Conservation (phyloP, 1,140 invertebrate genomes). For the Propsilocerus akamusi region DNA sequence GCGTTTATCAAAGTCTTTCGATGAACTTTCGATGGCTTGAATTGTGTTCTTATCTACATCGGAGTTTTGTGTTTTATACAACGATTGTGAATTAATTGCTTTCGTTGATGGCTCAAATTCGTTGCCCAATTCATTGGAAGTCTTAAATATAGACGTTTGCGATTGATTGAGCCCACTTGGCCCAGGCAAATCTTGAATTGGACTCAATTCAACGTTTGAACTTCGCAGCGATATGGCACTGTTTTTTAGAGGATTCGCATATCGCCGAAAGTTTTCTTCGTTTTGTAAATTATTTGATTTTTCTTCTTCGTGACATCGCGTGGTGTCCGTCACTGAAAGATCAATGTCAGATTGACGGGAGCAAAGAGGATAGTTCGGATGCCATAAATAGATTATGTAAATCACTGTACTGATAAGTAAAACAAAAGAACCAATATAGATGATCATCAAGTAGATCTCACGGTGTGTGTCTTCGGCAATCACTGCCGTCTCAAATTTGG, state of each 20-base stretch:
- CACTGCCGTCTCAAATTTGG: slow-evolving; percentile 53
- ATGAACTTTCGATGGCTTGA: slow-evolving; percentile 45
- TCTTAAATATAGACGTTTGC: slow-evolving; percentile 26
- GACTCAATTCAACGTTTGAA: slow-evolving; percentile 30
- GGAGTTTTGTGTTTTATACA: slow-evolving; percentile 50
- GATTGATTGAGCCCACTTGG: slow-evolving; percentile 37
- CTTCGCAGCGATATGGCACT: slow-evolving; percentile 22
- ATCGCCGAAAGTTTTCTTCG: slow-evolving; percentile 64
- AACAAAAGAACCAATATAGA: background rate
- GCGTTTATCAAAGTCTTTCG: slow-evolving; percentile 62
- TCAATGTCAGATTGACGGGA: slow-evolving; percentile 24
- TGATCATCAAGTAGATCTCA: background rate
- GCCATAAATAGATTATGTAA: background rate
- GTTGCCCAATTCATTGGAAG: slow-evolving; percentile 14
- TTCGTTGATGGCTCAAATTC: slow-evolving; percentile 14
- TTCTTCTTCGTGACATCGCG: slow-evolving; percentile 55
- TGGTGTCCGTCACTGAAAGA: slow-evolving; percentile 31
- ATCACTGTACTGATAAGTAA: background rate
- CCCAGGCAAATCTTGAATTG: slow-evolving; percentile 22
- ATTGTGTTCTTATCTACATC: slow-evolving; percentile 63
- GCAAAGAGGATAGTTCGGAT: background rate
- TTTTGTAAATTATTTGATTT: slow-evolving; percentile 79
- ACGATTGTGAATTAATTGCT: slow-evolving; percentile 34
- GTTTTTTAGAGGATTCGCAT: slow-evolving; percentile 30
- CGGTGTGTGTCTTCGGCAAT: slow-evolving; percentile 28